Evolutionary conservation across 2,113 vertebrate genomes (phyloP), one percentile per base, ranked within the genome.

Genomic region (Copsychus sechellarum): DNA sequence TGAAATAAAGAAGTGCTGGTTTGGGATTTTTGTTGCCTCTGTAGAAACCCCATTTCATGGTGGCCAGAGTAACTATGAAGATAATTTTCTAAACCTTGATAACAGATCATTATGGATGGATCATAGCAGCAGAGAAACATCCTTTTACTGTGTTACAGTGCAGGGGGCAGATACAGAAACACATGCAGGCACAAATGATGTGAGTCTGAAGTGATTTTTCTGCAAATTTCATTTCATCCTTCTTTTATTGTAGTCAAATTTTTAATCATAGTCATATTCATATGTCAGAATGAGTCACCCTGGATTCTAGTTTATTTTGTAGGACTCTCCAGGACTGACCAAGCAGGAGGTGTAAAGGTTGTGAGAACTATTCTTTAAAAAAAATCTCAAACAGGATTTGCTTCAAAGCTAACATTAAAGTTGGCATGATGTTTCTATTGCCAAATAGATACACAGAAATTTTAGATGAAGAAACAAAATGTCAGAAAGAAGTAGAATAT

Each of bases 191-290:
- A 83, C 22, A 88, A 73, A 36, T 61, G 11, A 73, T 31, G 9
- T 5, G 2, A 50, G 29, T 78, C 69, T 9, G 21, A 74, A 42
- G 9, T 62, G 21, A 54, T 71, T 84, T 56, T 87, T 89, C 69
- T 78, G n/a, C 48, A 90, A 87, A 65, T 74, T 66, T 81, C 3
- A 45, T 77, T 91, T 71, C 26, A 64, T 60, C 25, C 5, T 85
- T 88, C 34, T 60, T 86, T 67, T 62, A 26, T 61, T 47, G 29
- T 33, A 66, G 50, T 57, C 31, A 16, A 1, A 29, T 7, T 66
- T 40, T 43, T 43, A 31, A 60, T 77, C 2, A 0, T 34, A 36
- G 33, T 43, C 45, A 86, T 38, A 23, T 38, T 60, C 0, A 0
- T 42, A 28, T 70, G 15, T 89, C 4, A 7, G 33, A 80, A 70